Base-by-base conservation (phyloP, 2,113 vertebrate genomes). In the Pelusios castaneus region DNA sequence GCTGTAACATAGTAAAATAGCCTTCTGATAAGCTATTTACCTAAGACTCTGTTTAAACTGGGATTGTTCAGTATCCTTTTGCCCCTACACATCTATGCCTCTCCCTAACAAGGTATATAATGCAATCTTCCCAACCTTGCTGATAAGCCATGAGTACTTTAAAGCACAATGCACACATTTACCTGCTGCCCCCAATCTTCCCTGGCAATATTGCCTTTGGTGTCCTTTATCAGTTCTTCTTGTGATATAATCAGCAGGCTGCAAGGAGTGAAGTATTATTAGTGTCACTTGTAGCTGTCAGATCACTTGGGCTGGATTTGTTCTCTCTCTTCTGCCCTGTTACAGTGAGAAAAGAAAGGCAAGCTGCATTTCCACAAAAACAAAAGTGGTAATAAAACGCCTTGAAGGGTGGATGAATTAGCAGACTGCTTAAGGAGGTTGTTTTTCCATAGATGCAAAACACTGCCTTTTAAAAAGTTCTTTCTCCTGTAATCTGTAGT, bases 221-320 rank as follows among this genome's bases (percentile, higher is more conserved):
- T 67, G 24, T 67, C 92, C 79, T 96, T 94, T 97, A 97, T 97
- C 92, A 80, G 88, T 83, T 91, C 91, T 93, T 77, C 78, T 77
- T 38, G 51, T 91, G 96, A 95, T 94, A 87, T 6, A 87, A 95
- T 97, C 95, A 88, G 93, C 76, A 78, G 89, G 47, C 83, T 43
- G 82, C 92, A 81, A 38, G 1, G 88, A 75, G 55, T 89, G 91
- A 77, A 89, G 85, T 85, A 31, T 94, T 97, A 93, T 94, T 97
- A 94, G 88, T 89, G 87, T 79, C 87, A 25, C 43, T 38, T 55
- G n/a, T 84, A 89, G 86, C 94, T 93, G 84, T 90, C 84, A 90
- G 34, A 94, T 91, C 77, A 31, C 82, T 94, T 52, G 2, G 54
- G 55, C 77, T 91, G 75, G 78, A 80, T 94, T 89, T 91, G 63